Base-by-base conservation (phyloP, 2,797 vertebrate species). In the Hylomyscus alleni region DNA sequence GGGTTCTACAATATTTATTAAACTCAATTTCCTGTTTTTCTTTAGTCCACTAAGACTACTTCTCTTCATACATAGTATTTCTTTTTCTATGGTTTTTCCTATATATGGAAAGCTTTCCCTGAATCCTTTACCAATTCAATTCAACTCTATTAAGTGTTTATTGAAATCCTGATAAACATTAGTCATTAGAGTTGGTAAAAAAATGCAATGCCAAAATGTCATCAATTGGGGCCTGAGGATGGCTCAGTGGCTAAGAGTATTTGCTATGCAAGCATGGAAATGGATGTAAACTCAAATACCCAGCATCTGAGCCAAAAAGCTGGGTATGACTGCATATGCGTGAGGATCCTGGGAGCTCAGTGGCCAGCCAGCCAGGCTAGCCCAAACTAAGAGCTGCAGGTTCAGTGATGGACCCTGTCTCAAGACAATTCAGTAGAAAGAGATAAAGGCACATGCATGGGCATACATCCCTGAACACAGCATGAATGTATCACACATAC, bases 81-180 rank as follows among this genome's bases (percentile, higher is more conserved):
- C 84, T 80, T 91, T 93, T 93, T 89, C 54, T 78, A 78, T 87
- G 60, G 80, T 83, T 80, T 90, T 78, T 31, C 60, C 40, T 50
- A 93, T 78, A 93, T 11, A 40, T 84, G 75, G 40, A 91, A 84
- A 80, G 37, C 69, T 65, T 40, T 93, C 75, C 20, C 14, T 62
- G 2, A 65, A 37, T 93, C 62, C 44, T 91, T 95, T 78, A 93
- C 47, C 69, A 91, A 60, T 87, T 89, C 29, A 73, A 47, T 78
- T 84, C 80, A 91, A 47, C 37, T 89, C 80, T 93, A 91, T 93
- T 92, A 87, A 96, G 22, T 14, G 19, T 47, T 93, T 93, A 77
- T 89, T 89, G 56, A 91, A 94, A 90, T 58, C 9, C 7, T 65
- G 82, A 8, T 69, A 81, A 94, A 95, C 11, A 95, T 72, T 56